Base-by-base conservation (phyloP, 1,140 invertebrate genomes). In the Camponotus floridanus region DNA sequence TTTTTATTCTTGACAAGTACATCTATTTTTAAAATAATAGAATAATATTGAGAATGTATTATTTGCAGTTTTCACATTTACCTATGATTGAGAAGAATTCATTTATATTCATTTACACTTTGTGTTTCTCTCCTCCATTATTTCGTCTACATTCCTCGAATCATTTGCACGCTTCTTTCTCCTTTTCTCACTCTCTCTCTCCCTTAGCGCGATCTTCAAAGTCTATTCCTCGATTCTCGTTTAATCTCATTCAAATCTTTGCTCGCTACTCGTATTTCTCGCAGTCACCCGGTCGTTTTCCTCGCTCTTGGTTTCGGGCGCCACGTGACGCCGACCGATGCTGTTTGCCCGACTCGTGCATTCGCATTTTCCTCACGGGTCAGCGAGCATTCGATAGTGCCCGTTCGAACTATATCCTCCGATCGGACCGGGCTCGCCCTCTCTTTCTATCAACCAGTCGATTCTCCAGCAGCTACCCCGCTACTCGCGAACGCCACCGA, bases 311-410 rank as follows among this genome's bases (percentile, higher is more conserved):
- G 55, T 65, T 64, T 70, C 31, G 36, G 18, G 65, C 87, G 88
- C 15, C 91, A 92, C 91, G 92, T 93, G 92, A 92, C 31, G 79
- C 67, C 89, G 89, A 71, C 67, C 89, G 89, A 68, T 85, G 87
- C 86, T 93, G 92, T 92, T 94, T 93, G 91, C 86, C 89, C 87
- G 92, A 92, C 90, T 92, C 90, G 85, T 88, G 92, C 91, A 92
- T 92, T 94, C 93, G 92, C 90, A 90, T 94, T 94, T 92, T 93
- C 79, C 79, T 73, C 91, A 93, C 91, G 91, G 93, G 92, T 94
- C 92, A 93, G 88, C 76, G 92, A 90, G 90, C 92, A 92, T 93
- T 92, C 88, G 92, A 88, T 79, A 87, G 89, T 86, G 73, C 73
- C 84, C 64, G 57, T 61, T 90, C 88, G 83, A 79, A 87, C 59